Conservation (phyloP, 2,888 invertebrate genomes). For the Alviniconcha strummeri region DNA sequence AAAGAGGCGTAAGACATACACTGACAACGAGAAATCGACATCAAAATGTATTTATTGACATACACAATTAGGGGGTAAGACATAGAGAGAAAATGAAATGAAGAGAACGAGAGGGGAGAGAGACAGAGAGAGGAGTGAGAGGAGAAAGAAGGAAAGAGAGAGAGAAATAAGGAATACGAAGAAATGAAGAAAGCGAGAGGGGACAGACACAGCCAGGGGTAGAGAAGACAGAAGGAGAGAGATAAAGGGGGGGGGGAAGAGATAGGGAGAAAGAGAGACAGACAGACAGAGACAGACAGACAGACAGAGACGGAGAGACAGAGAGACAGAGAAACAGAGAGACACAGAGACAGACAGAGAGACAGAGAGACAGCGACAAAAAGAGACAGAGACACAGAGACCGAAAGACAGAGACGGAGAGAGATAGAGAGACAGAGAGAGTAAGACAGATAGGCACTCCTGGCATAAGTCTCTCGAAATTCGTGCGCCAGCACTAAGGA, state of each 20-base stretch:
- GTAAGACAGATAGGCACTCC: not conserved
- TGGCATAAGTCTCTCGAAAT: too few relatives aligned
- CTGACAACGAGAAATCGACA: not conserved
- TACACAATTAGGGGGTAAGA: slow-evolving; percentile 13
- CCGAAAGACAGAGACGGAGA: too few relatives aligned
- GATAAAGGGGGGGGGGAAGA: not conserved
- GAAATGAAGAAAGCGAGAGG: too few relatives aligned
- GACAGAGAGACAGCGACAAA: slow-evolving; percentile 6
- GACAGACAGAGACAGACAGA: slow-evolving; percentile 6
- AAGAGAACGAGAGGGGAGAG: not conserved
- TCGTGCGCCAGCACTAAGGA: too few relatives aligned
- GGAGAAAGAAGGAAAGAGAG: slow-evolving; percentile 17
- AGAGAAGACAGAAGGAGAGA: not conserved
- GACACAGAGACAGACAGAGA: not conserved
- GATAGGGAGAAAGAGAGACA: not conserved
- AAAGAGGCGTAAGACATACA: not conserved
- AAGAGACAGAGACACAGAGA: not conserved
- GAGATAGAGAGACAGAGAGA: not conserved
- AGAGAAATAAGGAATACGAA: not conserved
- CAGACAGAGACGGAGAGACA: not conserved
- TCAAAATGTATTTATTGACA: not conserved
- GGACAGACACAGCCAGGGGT: not conserved
- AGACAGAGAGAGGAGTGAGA: not conserved
- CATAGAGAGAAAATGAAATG: not conserved
- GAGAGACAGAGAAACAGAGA: not conserved